Base-by-base conservation (phyloP, 2,888 invertebrate species). In the Eupithecia centaureata region DNA sequence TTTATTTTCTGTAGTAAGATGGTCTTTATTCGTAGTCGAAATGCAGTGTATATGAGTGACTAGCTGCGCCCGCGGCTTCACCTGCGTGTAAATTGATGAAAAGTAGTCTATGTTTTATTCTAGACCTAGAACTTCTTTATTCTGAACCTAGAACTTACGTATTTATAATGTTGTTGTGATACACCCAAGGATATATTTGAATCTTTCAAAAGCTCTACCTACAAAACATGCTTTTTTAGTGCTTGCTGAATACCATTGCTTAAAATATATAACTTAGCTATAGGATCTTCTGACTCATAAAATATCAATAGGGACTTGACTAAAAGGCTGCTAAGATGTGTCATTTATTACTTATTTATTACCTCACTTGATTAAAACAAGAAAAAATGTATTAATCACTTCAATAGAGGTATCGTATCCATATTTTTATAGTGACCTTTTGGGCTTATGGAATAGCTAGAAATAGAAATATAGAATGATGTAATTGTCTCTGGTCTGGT, bases 401-500 rank as follows among this genome's bases (percentile, higher is more conserved):
- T 22, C 12, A 47, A 47, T 47, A 47, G 22, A 47, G 22, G 47
- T 22, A 22, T 42, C 22, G 18, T 12, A 47, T 47, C 47, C 8
- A 42, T 47, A 4, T 47, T 22, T 12, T 12, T 57, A 32, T 32
- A 27, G 12, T 32, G 33, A 33, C 32, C 57, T 63, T 57, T 32
- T 38, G 61, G 25, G 27, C 27, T 59, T 54, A 32, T 58, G 28
- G 57, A 56, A 63, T 52, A 52, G 60, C 68, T 65, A 68, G 61
- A 68, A 67, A 68, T 70, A 74, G 63, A 70, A 65, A 59, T 54
- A 58, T 33, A 2, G n/a, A 63, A 68, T 79, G 77, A 79, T 73
- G 81, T 76, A 75, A 80, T 72, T 73, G 67, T 69, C 63, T 70
- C 70, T 73, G 28, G 12, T 74, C 71, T 74, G 62, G 67, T 68